Conservation (phyloP, 2,797 vertebrate species). For the Sciurus vulgaris region DNA sequence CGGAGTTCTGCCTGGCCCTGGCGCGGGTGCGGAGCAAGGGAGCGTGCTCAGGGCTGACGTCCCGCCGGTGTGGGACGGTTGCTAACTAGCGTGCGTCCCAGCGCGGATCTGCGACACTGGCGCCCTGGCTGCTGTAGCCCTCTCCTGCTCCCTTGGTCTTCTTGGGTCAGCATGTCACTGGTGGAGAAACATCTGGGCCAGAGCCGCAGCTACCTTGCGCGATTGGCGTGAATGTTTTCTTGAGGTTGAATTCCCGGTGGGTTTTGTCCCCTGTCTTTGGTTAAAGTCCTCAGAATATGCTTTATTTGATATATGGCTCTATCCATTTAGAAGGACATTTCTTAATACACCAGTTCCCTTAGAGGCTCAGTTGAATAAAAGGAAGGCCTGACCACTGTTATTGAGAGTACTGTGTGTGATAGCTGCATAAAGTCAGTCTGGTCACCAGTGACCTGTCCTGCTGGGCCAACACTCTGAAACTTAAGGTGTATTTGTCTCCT, state of each 20-base stretch:
- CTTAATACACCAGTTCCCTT: not conserved
- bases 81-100: not conserved
- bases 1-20: not conserved
- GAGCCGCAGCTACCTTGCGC: not conserved
- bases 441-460: not conserved
- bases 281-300: not conserved
- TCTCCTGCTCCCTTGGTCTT: not conserved
- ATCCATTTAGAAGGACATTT: not conserved
- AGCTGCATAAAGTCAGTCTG: not conserved
- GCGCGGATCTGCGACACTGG: not conserved
- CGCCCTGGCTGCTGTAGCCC: not conserved
- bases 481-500: not conserved
- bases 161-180: no score
- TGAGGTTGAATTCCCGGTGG: no score
- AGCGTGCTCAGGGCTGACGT: not conserved
- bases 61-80: no score
- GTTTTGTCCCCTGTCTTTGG: not conserved
- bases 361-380: not conserved
- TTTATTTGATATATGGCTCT: not conserved
- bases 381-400: not conserved
- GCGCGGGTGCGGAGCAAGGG: not conserved
- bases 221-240: not conserved
- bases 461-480: rapidly evolving
- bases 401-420: not conserved
- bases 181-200: not conserved